phyloP scores from a whole-genome alignment of 23 tunicate genomes.

The Styela clava region DNA sequence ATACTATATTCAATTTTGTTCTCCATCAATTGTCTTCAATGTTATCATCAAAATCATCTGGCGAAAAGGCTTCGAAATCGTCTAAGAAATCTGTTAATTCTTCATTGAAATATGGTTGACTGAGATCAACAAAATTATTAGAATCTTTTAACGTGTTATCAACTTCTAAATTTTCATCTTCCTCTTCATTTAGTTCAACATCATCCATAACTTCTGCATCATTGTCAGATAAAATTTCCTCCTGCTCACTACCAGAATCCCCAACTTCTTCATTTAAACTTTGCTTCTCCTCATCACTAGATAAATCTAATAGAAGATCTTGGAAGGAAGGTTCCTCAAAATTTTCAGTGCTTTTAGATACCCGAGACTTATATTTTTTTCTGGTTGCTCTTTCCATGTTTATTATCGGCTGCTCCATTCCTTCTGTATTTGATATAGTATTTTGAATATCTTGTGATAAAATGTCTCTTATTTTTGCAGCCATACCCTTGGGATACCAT shows the following conservation, averaged over 20 bases:
- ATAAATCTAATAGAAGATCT: background rate
- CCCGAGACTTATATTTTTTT: background rate
- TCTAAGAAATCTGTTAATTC: constrained; percentile 15
- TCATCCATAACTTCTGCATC: constrained; percentile 13
- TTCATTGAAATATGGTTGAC: background rate
- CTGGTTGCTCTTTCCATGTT: background rate
- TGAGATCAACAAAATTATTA: background rate
- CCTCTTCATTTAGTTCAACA: background rate
- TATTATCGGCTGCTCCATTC: background rate
- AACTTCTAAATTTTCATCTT: background rate
- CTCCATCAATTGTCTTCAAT: background rate
- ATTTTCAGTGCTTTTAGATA: background rate
- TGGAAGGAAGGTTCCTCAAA: background rate
- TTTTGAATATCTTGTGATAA: constrained; percentile 36
- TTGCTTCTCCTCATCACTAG: background rate
- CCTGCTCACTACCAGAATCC: background rate
- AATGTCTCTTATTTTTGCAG: constrained; percentile 36
- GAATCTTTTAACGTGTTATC: background rate
- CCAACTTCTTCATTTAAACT: background rate
- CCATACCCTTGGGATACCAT: constrained; percentile 48
- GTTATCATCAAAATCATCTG: constrained; percentile 3
- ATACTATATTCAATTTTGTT: no score
- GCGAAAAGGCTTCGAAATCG: constrained; percentile 13
- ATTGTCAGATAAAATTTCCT: background rate
- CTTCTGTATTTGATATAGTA: background rate